A percentile compares a stretch with the other conserved stretches of the same genome.
phyloP scores from a whole-genome alignment of 1,140 invertebrate species.

The Archivesica marissinica region DNA sequence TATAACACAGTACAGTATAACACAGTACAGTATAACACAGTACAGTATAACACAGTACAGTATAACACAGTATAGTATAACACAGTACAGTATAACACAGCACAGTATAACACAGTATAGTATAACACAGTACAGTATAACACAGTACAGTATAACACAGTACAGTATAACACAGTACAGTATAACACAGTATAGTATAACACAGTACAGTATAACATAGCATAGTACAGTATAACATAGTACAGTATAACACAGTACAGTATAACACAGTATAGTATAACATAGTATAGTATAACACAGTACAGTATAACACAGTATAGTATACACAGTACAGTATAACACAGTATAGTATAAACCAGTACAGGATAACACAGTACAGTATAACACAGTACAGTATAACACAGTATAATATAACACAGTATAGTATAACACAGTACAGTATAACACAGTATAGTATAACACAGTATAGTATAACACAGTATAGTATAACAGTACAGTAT shows the following conservation, averaged over 20 bases:
- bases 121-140: constrained; percentile 1
- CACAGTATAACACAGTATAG: not conserved
- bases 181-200: constrained; percentile 19
- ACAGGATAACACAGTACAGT: no score
- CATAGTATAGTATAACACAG: not conserved
- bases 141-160: constrained; percentile 10
- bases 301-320: not conserved
- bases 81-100: not conserved
- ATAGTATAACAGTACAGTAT: not conserved
- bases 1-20: constrained; percentile 5
- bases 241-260: not conserved
- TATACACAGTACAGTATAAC: no score
- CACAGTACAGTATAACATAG: not conserved
- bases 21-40: not conserved
- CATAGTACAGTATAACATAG: not conserved
- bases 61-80: not conserved
- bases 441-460: constrained; percentile 7
- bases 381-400: not conserved
- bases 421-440: not conserved
- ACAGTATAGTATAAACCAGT: no score
- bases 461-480: not conserved
- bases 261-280: not conserved
- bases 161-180: constrained; percentile 3
- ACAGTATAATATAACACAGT: not conserved
- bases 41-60: not conserved